Evolutionary conservation across 30 jellyfish, hydroid and myxozoan genomes (phyloP).

Genomic region (Aurelia coerulea): DNA sequence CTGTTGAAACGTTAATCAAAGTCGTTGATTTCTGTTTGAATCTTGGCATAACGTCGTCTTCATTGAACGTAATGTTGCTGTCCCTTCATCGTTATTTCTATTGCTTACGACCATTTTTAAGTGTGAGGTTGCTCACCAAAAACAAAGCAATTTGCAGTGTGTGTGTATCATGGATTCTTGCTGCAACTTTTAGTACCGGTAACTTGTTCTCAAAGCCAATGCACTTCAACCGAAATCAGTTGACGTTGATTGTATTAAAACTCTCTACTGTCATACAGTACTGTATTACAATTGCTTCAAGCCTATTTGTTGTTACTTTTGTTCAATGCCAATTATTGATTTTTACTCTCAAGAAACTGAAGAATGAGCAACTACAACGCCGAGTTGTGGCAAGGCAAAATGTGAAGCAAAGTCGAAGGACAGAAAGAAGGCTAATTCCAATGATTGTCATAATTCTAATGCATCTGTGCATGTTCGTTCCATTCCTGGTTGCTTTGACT

Average conservation of each 20-base stretch:
- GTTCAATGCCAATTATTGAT: not conserved
- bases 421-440: not conserved
- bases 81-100: not conserved
- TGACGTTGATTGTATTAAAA: not conserved
- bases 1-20: not conserved
- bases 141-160: not conserved
- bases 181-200: not conserved
- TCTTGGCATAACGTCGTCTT: not conserved
- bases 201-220: not conserved
- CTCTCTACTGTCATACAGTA: not conserved
- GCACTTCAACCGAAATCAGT: not conserved
- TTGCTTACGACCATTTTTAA: not conserved
- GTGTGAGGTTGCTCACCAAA: not conserved
- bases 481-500: not conserved
- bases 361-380: not conserved
- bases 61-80: not conserved
- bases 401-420: not conserved
- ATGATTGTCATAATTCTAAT: not conserved
- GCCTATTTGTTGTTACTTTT: not conserved
- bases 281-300: not conserved
- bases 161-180: not conserved
- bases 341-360: not conserved
- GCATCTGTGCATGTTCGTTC: not conserved
- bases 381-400: not conserved
- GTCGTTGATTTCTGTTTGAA: not conserved